phyloP scores from a whole-genome alignment of 2,113 vertebrate species.

The Xenopus laevis region DNA sequence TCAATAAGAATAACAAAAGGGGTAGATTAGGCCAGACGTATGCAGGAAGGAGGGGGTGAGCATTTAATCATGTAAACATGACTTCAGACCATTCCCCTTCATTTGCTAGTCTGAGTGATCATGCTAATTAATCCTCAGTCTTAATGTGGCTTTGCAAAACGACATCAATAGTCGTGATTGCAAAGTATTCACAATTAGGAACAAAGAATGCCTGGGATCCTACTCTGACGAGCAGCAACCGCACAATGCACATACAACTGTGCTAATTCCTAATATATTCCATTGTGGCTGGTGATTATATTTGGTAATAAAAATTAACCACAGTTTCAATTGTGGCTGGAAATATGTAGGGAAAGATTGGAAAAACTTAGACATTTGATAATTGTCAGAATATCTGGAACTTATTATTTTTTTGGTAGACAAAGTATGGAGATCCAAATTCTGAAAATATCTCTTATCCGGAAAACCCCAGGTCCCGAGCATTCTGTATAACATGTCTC shows the following conservation, averaged over 20 bases:
- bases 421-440: no score
- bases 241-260: not conserved
- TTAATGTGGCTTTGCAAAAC: conserved; percentile 37
- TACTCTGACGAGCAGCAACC: not conserved
- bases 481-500: no score
- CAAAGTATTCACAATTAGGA: conserved; percentile 23
- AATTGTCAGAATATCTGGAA: no score
- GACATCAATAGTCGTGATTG: conserved; percentile 23
- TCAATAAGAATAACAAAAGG: conserved; percentile 39
- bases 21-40: conserved; percentile 35
- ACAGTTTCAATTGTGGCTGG: no score
- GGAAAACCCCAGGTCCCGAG: no score
- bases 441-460: no score
- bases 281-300: no score
- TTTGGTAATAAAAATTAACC: no score
- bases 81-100: conserved; percentile 43
- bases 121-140: conserved; percentile 40
- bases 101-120: conserved; percentile 32
- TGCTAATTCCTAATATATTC: not conserved
- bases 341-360: no score
- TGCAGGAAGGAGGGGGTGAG: conserved; percentile 31
- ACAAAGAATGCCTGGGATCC: conserved; percentile 15
- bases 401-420: no score
- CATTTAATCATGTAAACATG: conserved; percentile 46
- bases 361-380: no score